Evolutionary conservation across 2,888 invertebrate species (phyloP), one percentile per base, ranked within the genome.

Genomic region (Germaria angustata): DNA sequence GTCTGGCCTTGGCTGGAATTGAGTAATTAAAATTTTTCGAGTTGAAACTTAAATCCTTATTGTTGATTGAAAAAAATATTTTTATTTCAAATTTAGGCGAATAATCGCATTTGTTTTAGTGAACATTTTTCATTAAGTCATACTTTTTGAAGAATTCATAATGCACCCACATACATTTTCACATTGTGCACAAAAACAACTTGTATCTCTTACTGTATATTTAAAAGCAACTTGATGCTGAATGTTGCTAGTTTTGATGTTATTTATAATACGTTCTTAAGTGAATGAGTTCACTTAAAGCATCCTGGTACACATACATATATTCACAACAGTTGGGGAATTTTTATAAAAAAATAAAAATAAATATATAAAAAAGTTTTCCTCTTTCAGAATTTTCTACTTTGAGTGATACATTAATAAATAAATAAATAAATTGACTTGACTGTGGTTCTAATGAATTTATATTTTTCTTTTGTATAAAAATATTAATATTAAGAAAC

Each of bases 211-310:
- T 55, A 22, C 39, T 22, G 53, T 46, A 24, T 63, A 32, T 41
- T 22, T 55, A 8, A 61, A 39, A 68, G 44, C 17, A 57, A 68
- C 36, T 73, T 68, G 15, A 65, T 51, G 44, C 36, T 72, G 71
- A 72, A 69, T 76, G 57, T 76, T 71, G 69, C 69, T 71, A 69
- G 55, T 76, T 65, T 65, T 66, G 59, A 71, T 66, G 76, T 80
- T 75, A 57, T 80, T 75, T 75, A 69, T 75, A 71, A 71, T 76
- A 81, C 55, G 32, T 76, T 65, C 71, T 80, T 80, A 75, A 68
- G 57, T 69, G 61, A 41, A 79, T 13, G 68, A 53, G 75, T 69
- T 11, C 22, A 53, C 77, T 72, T 61, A 66, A 66, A 63, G 46
- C 55, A 46, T 15, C 11, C 51, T 36, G 53, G 34, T 49, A 61